Conservation (phyloP, 1,140 invertebrate species). For the Metopolophium dirhodum region DNA sequence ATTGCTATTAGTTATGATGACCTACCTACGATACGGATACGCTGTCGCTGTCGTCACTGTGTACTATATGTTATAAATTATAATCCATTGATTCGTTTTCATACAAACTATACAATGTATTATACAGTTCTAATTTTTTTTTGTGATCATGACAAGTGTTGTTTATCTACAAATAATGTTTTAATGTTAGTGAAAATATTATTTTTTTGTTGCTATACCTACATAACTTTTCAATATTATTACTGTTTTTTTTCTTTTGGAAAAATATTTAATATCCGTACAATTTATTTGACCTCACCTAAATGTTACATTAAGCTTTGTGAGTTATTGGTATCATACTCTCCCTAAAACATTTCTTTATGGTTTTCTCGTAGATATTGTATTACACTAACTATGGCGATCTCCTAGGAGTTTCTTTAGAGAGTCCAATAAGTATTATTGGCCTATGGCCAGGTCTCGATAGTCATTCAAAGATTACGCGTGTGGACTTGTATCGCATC, state of each 20-base stretch:
- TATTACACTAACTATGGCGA: neutral
- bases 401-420: neutral
- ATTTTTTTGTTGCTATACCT: neutral
- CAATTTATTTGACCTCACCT: neutral
- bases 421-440: slow-evolving; percentile 9
- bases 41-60: neutral
- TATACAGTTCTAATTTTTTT: neutral
- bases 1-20: neutral
- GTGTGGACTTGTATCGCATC: neutral
- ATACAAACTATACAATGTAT: neutral
- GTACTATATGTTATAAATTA: neutral
- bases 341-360: neutral
- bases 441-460: slow-evolving; percentile 3
- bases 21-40: neutral
- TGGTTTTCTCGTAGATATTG: slow-evolving; percentile 26
- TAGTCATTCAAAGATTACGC: neutral
- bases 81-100: neutral
- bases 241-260: neutral
- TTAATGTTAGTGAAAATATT: neutral
- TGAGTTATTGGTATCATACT: neutral
- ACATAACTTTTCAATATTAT: neutral
- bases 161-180: neutral
- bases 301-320: neutral
- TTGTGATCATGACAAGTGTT: neutral
- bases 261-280: neutral